These are phyloP conservation scores for Thumatha senex DNA, from an alignment of 2,888 invertebrate species.

Conservation along the genomic window DNA sequence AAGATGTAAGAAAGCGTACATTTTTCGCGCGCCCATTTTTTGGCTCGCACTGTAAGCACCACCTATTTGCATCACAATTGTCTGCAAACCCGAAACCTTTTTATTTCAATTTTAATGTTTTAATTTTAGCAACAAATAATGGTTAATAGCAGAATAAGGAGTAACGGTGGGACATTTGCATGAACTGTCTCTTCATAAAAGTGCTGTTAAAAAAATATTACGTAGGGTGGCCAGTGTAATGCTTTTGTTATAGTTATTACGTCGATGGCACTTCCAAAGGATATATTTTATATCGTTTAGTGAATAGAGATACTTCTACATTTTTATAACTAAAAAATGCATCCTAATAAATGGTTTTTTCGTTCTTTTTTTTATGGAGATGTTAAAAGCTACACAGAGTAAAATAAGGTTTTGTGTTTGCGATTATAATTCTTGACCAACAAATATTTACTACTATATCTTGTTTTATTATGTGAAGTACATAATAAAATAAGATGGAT, in stretches of 20 bases:
- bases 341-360: too few relatives aligned
- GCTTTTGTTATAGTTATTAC: conserved; percentile 35
- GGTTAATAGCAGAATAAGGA: conserved; percentile 71
- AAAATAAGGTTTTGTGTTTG: too few relatives aligned
- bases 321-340: too few relatives aligned
- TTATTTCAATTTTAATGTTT: conserved; percentile 67
- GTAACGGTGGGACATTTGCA: conserved; percentile 66
- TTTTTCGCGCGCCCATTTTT: conserved; percentile 44
- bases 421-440: too few relatives aligned
- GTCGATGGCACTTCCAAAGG: conserved; percentile 21
- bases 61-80: conserved; percentile 74
- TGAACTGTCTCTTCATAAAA: conserved; percentile 40
- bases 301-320: conserved; percentile 5
- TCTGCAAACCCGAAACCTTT: conserved; percentile 53
- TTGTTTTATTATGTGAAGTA: too few relatives aligned
- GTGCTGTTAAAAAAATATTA: conserved; percentile 41
- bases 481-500: too few relatives aligned
- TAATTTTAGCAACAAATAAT: conserved; percentile 78
- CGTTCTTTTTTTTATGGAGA: too few relatives aligned
- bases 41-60: conserved; percentile 49
- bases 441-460: too few relatives aligned
- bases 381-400: too few relatives aligned
- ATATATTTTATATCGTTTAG: conserved; percentile 10
- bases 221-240: conserved; percentile 26
- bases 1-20: conserved; percentile 45